Percentiles rank a stretch among this genome's conserved stretches.
These are phyloP conservation scores for Drosophila nikananu DNA, from an alignment of 1,140 invertebrate genomes.

Conservation along the genomic window DNA sequence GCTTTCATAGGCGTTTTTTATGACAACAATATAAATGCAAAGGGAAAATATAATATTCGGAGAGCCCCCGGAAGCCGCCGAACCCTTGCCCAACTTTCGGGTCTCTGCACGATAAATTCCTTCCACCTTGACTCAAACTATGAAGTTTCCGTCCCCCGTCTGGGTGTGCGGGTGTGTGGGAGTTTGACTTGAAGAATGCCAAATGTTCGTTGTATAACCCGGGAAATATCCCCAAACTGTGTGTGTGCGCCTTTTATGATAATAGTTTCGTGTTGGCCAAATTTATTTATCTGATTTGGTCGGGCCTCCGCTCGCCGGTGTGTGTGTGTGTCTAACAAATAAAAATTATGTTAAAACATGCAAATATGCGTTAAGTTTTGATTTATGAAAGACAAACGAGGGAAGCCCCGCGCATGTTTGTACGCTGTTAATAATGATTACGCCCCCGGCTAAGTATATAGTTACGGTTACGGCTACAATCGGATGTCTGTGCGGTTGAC, in stretches of 20 bases:
- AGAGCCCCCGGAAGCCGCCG: neutral
- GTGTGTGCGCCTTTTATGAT: conserved; percentile 73
- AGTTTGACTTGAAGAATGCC: conserved; percentile 52
- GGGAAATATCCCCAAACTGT: conserved; percentile 54
- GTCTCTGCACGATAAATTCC: conserved; percentile 72
- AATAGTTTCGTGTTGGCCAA: conserved; percentile 84
- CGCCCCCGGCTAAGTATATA: conserved; percentile 51
- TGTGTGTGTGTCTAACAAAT: conserved; percentile 69
- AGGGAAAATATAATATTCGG: conserved; percentile 58
- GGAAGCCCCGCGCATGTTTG: conserved; percentile 47
- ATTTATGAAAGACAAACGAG: conserved; percentile 77
- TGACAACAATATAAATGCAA: conserved; percentile 85
- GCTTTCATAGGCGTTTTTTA: conserved; percentile 85
- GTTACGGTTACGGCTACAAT: conserved; percentile 58
- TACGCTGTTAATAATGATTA: conserved; percentile 80
- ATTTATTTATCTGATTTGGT: conserved; percentile 83
- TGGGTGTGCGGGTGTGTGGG: conserved; percentile 6
- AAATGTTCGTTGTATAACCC: conserved; percentile 80
- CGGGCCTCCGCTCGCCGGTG: conserved; percentile 3
- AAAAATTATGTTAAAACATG: conserved; percentile 85
- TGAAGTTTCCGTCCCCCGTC: conserved; percentile 28
- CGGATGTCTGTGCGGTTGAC: conserved; percentile 64
- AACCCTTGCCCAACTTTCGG: conserved; percentile 73
- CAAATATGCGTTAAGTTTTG: conserved; percentile 84
- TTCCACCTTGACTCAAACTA: conserved; percentile 72